Evolutionary conservation across 2,113 vertebrate species (phyloP).

Genomic region (Pelusios castaneus): DNA sequence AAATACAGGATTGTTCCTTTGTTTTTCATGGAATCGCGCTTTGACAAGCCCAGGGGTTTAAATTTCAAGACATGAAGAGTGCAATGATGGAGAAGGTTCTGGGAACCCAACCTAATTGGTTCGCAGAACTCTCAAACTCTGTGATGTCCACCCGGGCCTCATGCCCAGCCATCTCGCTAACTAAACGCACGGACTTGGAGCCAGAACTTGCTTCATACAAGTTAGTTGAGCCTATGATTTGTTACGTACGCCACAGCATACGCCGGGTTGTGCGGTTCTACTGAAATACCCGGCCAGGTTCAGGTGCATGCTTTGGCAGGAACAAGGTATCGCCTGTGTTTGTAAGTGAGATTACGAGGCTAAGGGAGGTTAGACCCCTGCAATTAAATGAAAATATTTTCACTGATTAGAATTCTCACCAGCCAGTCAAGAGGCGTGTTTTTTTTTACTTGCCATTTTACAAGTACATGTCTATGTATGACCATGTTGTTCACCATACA

Average conservation of each 20-base stretch:
- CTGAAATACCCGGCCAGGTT: not conserved
- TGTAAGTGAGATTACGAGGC: not conserved
- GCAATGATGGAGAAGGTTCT: not conserved
- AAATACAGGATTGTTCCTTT: slow-evolving; percentile 62
- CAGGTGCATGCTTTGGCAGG: not conserved
- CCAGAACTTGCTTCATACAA: not conserved
- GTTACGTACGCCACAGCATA: not conserved
- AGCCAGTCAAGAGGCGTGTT: not conserved
- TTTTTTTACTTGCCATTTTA: not conserved
- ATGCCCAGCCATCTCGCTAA: not conserved
- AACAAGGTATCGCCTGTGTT: not conserved
- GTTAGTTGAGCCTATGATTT: rapidly evolving
- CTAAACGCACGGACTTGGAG: not conserved
- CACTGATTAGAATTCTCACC: not conserved
- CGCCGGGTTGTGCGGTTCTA: not conserved
- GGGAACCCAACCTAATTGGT: not conserved
- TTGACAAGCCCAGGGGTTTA: not conserved
- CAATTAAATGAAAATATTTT: slow-evolving; percentile 9
- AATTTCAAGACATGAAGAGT: slow-evolving; percentile 1
- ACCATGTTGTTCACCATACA: rapidly evolving
- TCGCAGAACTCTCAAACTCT: not conserved
- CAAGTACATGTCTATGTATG: not conserved
- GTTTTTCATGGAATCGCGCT: slow-evolving; percentile 46
- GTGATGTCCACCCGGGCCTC: not conserved
- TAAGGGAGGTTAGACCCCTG: not conserved